Evolutionary conservation across 1,140 invertebrate genomes (phyloP), one percentile per base, ranked within the genome.

Genomic region (Pollicipes pollicipes): DNA sequence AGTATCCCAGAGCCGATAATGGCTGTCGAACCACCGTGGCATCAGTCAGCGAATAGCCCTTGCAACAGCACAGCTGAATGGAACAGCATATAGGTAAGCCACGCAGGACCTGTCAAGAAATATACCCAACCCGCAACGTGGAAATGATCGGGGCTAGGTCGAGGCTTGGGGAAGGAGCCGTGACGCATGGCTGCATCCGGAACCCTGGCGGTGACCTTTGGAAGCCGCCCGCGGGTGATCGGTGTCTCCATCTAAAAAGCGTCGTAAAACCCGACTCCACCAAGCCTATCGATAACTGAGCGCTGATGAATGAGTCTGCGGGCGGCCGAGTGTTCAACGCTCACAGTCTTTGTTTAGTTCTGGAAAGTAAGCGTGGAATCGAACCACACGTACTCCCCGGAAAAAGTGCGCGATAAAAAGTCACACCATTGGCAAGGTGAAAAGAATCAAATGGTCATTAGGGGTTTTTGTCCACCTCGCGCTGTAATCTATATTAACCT

Each of bases 371-470:
- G 13, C 21, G 21, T 21, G 45, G 45, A 58, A 58, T 58, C 45
- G 45, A 58, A 58, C 13, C 45, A 58, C 45, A 21, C 45, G 45
- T 2, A 10, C 2, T 58, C 8, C 13, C 45, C n/a, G n/a, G 45
- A 58, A 58, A 35, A 58, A 58, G 24, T 58, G 45, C 2, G 13
- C 45, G 45, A 21, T 24, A 58, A 58, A 58, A 58, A 58, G 10
- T 10, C 45, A 6, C 21, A 24, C 45, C 45, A 58, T 21, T 58
- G 45, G 45, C 45, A 24, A 58, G 45, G 45, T 58, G 45, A 58
- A 58, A 58, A 58, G 45, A 58, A 58, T 58, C 45, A 58, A 58
- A 58, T 21, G 45, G 45, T 58, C 45, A 58, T 58, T 58, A 58
- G 17, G 21, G 8, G 13, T 58, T 58, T 58, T 58, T 58, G 45